Conservation (phyloP, 2,797 vertebrate genomes). For the Platalea minor region DNA sequence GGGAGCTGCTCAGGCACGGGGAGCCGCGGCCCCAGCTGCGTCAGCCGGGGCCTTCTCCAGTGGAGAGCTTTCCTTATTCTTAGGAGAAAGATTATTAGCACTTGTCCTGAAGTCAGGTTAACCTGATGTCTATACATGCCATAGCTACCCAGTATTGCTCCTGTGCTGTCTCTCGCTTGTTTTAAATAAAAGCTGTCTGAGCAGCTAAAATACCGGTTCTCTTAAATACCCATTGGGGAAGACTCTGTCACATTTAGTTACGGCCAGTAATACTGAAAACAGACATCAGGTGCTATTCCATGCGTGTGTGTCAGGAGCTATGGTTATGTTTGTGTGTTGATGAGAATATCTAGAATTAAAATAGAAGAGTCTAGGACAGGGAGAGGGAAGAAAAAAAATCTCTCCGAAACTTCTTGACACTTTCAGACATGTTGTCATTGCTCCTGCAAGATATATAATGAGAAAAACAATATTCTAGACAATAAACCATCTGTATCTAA, state of each 20-base stretch:
- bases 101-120: neutral
- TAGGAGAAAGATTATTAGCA: neutral
- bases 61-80: neutral
- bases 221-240: neutral
- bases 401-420: accelerated
- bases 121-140: neutral
- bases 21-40: accelerated
- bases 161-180: accelerated
- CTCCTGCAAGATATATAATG: neutral
- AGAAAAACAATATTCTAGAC: slow-evolving; percentile 16
- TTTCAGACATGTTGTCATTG: neutral
- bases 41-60: neutral
- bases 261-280: neutral
- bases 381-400: neutral
- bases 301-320: accelerated
- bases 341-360: neutral
- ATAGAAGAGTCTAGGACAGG: neutral
- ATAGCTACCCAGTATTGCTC: neutral
- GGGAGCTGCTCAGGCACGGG: neutral
- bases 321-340: neutral
- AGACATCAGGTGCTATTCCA: neutral
- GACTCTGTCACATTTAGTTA: neutral
- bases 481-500: neutral
- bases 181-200: slow-evolving; percentile 2
- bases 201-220: neutral